These are phyloP conservation scores for Phragmatobia fuliginosa DNA, from an alignment of 2,888 invertebrate genomes.

Conservation along the genomic window DNA sequence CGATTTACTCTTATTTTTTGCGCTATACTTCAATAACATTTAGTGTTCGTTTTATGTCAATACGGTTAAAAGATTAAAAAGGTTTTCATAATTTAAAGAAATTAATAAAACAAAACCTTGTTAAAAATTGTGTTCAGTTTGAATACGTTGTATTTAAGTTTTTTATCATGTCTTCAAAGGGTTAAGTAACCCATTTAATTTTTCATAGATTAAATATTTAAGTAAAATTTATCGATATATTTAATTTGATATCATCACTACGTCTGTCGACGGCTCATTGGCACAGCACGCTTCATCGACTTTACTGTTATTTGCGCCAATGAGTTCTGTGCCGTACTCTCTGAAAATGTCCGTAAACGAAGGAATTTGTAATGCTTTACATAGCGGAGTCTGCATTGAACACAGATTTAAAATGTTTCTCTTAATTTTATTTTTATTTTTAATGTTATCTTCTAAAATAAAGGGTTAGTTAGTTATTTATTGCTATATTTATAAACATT, in stretches of 20 bases:
- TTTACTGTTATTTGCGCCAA: conserved; percentile 50
- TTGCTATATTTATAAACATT: no score
- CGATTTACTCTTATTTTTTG: no score
- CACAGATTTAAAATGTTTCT: background rate
- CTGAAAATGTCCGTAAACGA: conserved; percentile 17
- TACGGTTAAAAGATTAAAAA: no score
- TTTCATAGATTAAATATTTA: background rate
- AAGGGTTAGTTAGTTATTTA: background rate
- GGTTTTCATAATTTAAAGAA: no score
- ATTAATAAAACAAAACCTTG: no score
- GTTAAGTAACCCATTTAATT: no score
- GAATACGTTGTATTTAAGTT: no score
- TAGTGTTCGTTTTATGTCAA: no score
- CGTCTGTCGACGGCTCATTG: conserved; percentile 30
- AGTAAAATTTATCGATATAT: conserved; percentile 19
- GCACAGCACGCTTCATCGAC: conserved; percentile 52
- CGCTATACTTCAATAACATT: no score
- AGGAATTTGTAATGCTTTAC: conserved; percentile 4
- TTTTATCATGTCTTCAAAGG: no score
- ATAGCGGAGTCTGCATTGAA: background rate
- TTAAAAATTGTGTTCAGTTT: background rate
- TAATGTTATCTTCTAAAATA: background rate
- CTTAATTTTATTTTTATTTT: background rate
- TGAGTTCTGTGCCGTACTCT: conserved; percentile 34
- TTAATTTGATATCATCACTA: conserved; percentile 27